Conservation (phyloP, 2,797 vertebrate species). For the Argya squamiceps region DNA sequence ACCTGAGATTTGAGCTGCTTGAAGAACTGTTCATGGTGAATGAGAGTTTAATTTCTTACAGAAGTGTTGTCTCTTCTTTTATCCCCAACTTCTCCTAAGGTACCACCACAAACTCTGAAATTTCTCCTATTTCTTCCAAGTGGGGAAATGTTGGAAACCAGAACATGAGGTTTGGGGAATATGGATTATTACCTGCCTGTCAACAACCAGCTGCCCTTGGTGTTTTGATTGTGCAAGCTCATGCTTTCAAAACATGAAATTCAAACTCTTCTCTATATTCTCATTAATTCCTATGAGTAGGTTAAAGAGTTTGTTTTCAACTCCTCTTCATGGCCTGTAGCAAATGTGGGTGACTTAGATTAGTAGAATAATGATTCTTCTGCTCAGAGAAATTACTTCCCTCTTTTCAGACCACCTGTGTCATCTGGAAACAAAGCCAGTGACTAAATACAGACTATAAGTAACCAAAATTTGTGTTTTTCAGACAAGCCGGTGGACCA, state of each 20-base stretch:
- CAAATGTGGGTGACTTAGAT: background rate
- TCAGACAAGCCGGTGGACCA: background rate
- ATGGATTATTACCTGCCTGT: background rate
- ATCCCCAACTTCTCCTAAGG: background rate
- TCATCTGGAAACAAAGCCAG: background rate
- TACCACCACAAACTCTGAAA: background rate
- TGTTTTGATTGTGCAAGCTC: background rate
- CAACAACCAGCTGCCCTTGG: background rate
- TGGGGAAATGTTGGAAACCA: background rate
- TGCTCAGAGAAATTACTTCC: background rate
- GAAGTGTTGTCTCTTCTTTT: background rate
- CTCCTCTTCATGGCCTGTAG: background rate
- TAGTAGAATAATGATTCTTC: background rate
- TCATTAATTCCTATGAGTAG: background rate
- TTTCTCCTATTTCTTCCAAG: background rate
- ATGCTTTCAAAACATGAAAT: background rate
- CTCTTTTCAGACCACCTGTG: background rate
- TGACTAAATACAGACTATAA: background rate
- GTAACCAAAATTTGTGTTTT: background rate
- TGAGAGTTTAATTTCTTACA: background rate
- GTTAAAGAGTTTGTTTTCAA: background rate
- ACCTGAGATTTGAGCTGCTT: background rate
- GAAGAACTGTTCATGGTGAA: background rate
- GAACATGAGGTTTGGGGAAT: background rate
- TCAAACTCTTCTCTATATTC: background rate